phyloP scores from a whole-genome alignment of 2,797 vertebrate genomes.

The Oreortyx pictus region DNA sequence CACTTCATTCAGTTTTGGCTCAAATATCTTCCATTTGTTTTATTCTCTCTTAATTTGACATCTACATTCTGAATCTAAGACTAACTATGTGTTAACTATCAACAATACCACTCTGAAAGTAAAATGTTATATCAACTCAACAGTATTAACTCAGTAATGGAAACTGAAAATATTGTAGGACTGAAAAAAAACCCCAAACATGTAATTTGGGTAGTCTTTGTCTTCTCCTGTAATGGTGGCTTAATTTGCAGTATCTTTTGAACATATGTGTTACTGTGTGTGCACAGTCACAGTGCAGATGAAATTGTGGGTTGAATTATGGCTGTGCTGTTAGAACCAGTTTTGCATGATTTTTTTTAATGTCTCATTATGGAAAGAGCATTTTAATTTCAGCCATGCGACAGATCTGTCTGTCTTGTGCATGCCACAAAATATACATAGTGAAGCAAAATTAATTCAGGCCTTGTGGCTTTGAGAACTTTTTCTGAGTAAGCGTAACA shows the following conservation, averaged over 20 bases:
- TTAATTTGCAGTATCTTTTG: neutral
- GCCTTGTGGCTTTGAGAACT: neutral
- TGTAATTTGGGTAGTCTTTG: neutral
- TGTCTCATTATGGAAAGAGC: neutral
- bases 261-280: neutral
- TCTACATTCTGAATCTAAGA: neutral
- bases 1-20: neutral
- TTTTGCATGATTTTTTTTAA: neutral
- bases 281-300: neutral
- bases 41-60: conserved; percentile 12
- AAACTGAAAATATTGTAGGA: neutral
- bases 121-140: neutral
- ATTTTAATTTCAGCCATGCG: neutral
- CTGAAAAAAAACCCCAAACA: neutral
- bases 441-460: neutral
- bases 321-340: neutral
- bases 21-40: neutral
- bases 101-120: neutral
- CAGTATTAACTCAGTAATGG: neutral
- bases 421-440: neutral
- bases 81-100: neutral
- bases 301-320: neutral
- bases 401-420: neutral
- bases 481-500: neutral
- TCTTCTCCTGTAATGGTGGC: neutral